Evolutionary conservation across 2,113 vertebrate genomes (phyloP), one percentile per base, ranked within the genome.

Genomic region (Tamias sibiricus): DNA sequence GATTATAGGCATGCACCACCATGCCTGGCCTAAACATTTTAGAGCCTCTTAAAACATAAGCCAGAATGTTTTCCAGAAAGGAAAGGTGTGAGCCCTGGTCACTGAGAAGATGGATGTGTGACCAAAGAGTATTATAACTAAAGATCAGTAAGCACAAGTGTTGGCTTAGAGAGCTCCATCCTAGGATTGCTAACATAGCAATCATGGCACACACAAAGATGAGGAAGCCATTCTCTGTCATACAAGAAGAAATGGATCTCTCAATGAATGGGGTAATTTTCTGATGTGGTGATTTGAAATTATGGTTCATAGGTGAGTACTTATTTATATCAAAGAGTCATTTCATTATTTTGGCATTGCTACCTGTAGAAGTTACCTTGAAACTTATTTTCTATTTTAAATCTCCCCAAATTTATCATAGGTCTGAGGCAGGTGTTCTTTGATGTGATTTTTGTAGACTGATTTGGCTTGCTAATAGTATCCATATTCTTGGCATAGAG

Each of bases 381-480:
- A 87, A 94, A 16, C 17, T 69, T 82, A 40, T 28, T 95, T 97
- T 90, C 17, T 64, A 28, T 86, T 89, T 93, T 95, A 76, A 97
- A 92, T 90, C 10, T 86, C 44, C 81, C 62, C 13, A 91, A 80
- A 84, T 95, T 42, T 84, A 59, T 75, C 64, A 76, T 83, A 88
- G n/a, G 64, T 74, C 69, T 89, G 37, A 97, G 26, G 47, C 57
- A 95, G 4, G 26, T 91, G 3, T 91, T 88, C 81, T 94, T 76
- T 87, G 66, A 71, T 71, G 84, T n/a, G 9, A 37, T 92, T n/a
- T 80, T 76, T 14, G 54, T 93, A 35, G 57, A 75, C 69, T 93
- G 47, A 77, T 76, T 94, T 91, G 35, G 35, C 42, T 93, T 75
- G 20, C 64, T 44, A 22, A 57, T 52, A 52, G 49, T 90, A 72